A percentile compares a stretch with the other conserved stretches of the same genome.
Conservation (phyloP, 2,113 vertebrate genomes). For the Notothenia coriiceps region DNA sequence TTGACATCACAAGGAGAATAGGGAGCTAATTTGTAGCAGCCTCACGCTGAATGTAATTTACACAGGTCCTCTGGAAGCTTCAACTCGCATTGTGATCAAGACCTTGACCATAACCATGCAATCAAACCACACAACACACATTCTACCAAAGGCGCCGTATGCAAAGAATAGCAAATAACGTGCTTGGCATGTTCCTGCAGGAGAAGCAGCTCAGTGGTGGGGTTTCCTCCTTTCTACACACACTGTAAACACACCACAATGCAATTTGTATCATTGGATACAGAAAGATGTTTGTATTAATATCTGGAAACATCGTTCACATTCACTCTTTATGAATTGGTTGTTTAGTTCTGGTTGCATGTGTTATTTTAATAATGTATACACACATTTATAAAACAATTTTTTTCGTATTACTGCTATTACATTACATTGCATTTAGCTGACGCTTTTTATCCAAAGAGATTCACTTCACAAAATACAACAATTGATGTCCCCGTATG, state of each 20-base stretch:
- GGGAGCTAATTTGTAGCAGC: constrained; percentile 70
- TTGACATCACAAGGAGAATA: constrained; percentile 77
- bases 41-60: constrained; percentile 76
- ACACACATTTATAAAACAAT: too few species aligned
- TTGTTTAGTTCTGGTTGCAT: background rate
- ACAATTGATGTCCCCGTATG: background rate
- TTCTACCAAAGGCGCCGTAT: constrained; percentile 51
- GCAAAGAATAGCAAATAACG: constrained; percentile 53
- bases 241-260: background rate
- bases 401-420: too few species aligned
- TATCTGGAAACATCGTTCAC: too few species aligned
- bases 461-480: background rate
- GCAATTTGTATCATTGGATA: background rate
- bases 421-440: too few species aligned
- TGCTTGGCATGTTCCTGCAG: constrained; percentile 41
- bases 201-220: constrained; percentile 1
- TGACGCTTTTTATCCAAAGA: too few species aligned
- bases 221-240: constrained; percentile 3
- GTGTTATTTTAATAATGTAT: background rate
- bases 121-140: constrained; percentile 64
- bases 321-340: background rate
- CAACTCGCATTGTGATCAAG: constrained; percentile 68
- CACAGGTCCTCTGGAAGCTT: constrained; percentile 69
- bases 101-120: constrained; percentile 71
- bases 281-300: background rate